Base-by-base conservation (phyloP, 2,888 invertebrate genomes). In the Campoplex capitator region DNA sequence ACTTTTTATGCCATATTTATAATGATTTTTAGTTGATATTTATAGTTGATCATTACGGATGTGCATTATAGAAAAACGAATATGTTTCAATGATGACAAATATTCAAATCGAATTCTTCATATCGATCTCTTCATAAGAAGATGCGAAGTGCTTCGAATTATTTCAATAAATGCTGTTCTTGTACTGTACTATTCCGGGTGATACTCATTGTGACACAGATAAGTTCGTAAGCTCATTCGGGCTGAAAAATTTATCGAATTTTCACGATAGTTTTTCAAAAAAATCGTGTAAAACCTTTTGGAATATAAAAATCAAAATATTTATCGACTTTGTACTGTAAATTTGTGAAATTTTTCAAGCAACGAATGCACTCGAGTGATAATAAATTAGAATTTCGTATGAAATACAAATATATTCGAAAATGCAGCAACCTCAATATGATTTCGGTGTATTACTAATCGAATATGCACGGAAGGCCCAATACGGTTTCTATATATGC, bases 401-500 rank as follows among this genome's bases (percentile, higher is more conserved):
- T 38, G 42, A 8, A 68, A n/a, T 11, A 68, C 8, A n/a, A 42
- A 42, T n/a, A 35, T 35, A 35, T 35, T 3, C 32, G 9, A 18
- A 4, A 18, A 73, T 32, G 8, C 9, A 51, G 32, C 32, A 32
- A 48, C 18, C 6, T 28, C 51, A 42, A 42, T 42, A 42, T 23
- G 38, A 42, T n/a, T 13, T 38, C 23, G 42, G 8, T 32, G 62
- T 16, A 32, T 16, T 32, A 32, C 32, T 32, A 62, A 18, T 45
- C n/a, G 32, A 70, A 54, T 70, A 11, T 45, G 45, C 42, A 70
- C 42, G 58, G 42, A 79, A 70, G 6, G 28, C 6, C 70, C 79
- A 7, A 68, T 70, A 35, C 71, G 28, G 3, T 16, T 35, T 32
- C 62, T 56, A 56, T 28, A 56, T 28, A 35, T 54, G 51, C 62